Evolutionary conservation across 2,797 vertebrate species (phyloP).

Genomic region (Phrynocephalus vlangalii): DNA sequence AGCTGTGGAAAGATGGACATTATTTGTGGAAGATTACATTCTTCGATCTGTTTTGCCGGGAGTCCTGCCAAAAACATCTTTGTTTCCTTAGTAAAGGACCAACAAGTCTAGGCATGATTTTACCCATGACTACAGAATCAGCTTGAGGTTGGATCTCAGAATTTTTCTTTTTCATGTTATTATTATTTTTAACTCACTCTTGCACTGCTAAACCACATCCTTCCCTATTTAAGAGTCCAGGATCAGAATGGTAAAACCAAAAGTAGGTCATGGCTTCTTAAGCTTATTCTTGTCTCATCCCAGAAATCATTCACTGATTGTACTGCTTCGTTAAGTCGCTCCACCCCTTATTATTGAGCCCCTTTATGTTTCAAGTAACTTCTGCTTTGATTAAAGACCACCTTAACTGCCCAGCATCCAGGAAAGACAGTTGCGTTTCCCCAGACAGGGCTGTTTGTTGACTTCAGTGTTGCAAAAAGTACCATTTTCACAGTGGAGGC

Average conservation of each 20-base stretch:
- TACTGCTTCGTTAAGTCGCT: neutral
- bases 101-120: slow-evolving; percentile 42
- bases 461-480: no score
- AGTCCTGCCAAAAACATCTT: accelerated
- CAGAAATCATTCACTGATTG: neutral
- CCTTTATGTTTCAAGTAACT: neutral
- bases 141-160: slow-evolving; percentile 57
- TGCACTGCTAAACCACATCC: slow-evolving; percentile 75
- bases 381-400: neutral
- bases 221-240: slow-evolving; percentile 36
- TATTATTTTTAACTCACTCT: neutral
- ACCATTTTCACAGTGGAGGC: neutral
- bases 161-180: slow-evolving; percentile 9
- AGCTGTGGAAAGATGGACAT: neutral
- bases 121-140: slow-evolving; percentile 51
- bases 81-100: neutral
- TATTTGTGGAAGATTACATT: accelerated
- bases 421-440: neutral
- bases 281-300: neutral
- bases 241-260: slow-evolving; percentile 64
- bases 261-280: slow-evolving; percentile 69
- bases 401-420: neutral
- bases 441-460: no score
- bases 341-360: neutral
- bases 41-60: neutral